Percentiles rank a stretch among this genome's conserved stretches.
Evolutionary conservation across 2,888 invertebrate genomes (phyloP).

Genomic region (Conus canariensis): DNA sequence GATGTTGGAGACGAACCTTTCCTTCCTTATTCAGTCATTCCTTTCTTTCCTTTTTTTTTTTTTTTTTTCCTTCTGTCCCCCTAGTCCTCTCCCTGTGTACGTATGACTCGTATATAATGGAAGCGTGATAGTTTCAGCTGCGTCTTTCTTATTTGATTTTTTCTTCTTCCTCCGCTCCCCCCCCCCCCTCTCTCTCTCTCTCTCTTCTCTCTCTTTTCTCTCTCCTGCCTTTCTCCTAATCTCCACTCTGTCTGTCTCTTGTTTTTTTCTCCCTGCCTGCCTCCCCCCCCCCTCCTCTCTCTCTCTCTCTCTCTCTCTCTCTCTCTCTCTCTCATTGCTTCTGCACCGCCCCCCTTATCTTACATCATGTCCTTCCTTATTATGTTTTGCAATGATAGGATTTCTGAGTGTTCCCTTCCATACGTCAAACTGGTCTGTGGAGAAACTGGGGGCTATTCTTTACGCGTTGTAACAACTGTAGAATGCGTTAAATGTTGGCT

Average conservation of each 20-base stretch:
- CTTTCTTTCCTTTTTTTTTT: neutral
- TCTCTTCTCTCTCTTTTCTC: neutral
- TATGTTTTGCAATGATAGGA: too few relatives aligned
- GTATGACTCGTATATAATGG: too few relatives aligned
- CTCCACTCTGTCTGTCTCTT: too few relatives aligned
- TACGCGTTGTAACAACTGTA: too few relatives aligned
- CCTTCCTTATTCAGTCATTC: neutral
- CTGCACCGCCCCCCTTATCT: too few relatives aligned
- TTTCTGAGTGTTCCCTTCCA: too few relatives aligned
- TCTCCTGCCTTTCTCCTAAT: neutral
- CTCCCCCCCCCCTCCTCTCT: constrained; percentile 7
- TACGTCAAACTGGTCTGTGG: too few relatives aligned
- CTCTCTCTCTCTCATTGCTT: constrained; percentile 9
- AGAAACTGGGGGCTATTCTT: too few relatives aligned
- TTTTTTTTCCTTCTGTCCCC: neutral
- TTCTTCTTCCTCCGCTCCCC: neutral
- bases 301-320: neutral
- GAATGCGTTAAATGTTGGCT: too few relatives aligned
- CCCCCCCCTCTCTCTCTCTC: neutral
- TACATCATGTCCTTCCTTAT: too few relatives aligned
- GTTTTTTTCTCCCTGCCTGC: neutral
- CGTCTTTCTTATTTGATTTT: neutral
- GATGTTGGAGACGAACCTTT: neutral
- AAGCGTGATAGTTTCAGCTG: neutral
- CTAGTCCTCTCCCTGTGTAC: neutral